Evolutionary conservation across 1,140 invertebrate species (phyloP), one percentile per base, ranked within the genome.

Genomic region (Tetragonula clypearis): DNA sequence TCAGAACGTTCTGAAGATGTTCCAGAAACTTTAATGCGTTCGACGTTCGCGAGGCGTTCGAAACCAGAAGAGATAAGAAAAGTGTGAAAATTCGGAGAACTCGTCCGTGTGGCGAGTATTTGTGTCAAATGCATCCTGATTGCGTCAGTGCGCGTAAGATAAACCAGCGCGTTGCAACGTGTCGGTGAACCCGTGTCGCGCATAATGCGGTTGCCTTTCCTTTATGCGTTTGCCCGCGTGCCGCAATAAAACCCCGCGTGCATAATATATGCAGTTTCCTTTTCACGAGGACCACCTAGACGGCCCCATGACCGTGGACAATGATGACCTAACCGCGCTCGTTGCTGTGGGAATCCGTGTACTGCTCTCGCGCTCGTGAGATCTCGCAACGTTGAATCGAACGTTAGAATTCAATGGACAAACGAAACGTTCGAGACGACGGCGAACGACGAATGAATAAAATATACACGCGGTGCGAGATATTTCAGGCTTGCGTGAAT

Each of bases 211-310:
- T 23, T 62, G 41, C 53, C 82, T 69, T 84, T 56, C 55, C n/a
- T 65, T 69, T 65, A 66, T 66, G 53, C 60, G 84, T 78, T 74
- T 77, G 83, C 58, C 68, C 73, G 85, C 60, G 82, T 69, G 78
- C 73, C 73, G 84, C 79, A 90, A 90, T 91, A 91, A 91, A 91
- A 89, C 88, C 79, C 3, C 83, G 85, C 84, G 82, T 80, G 78
- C 84, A 82, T 82, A 82, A 79, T 87, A 35, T 89, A 90, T 88
- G 86, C 89, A 89, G 89, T 87, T 89, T 87, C 88, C 89, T 89
- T 90, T 90, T 89, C 87, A 88, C 85, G 85, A 87, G 85, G 87
- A 88, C 85, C 87, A 88, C 87, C 87, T 88, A 86, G 87, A 84
- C 87, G 55, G 85, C n/a, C n/a, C 69, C 76, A 82, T 79, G 75